phyloP scores from a whole-genome alignment of 1,140 invertebrate species.

The Orussus abietinus region DNA sequence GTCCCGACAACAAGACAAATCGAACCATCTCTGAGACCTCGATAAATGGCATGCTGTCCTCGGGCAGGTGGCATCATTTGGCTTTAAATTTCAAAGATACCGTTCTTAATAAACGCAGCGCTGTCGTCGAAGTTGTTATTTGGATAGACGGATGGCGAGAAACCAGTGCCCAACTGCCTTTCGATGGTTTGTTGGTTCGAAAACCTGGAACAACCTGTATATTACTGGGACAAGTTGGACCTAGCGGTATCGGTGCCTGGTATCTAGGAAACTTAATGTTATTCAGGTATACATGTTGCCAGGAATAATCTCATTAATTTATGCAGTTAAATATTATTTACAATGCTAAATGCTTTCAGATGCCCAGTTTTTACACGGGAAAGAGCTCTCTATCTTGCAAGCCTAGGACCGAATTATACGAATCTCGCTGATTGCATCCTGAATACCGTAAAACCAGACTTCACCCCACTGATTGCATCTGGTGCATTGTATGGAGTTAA shows the following conservation, averaged over 20 bases:
- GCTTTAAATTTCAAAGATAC: conserved; percentile 60
- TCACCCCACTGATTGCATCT: conserved; percentile 45
- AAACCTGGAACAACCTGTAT: conserved; percentile 53
- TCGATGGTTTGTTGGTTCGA: conserved; percentile 51
- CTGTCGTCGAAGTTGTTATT: conserved; percentile 57
- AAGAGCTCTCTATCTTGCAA: conserved; percentile 48
- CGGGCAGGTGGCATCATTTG: conserved; percentile 59
- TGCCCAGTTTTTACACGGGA: conserved; percentile 53
- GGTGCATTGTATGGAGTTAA: conserved; percentile 45
- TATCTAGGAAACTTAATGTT: conserved; percentile 55
- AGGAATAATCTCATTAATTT: not conserved
- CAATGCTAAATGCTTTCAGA: conserved; percentile 25
- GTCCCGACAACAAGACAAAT: conserved; percentile 56
- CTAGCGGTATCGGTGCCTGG: conserved; percentile 46
- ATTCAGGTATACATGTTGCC: conserved; percentile 38
- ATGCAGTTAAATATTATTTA: conserved; percentile 5
- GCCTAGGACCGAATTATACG: conserved; percentile 54
- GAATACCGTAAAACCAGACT: conserved; percentile 48
- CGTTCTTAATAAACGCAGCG: conserved; percentile 55
- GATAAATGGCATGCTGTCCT: conserved; percentile 50
- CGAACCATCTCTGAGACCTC: conserved; percentile 56
- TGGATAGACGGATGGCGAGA: conserved; percentile 56
- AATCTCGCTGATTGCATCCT: conserved; percentile 53
- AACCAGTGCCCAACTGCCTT: conserved; percentile 48
- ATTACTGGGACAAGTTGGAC: conserved; percentile 50